Evolutionary conservation across 2,797 vertebrate species (phyloP), one percentile per base, ranked within the genome.

Genomic region (Sebastolobus alascanus): DNA sequence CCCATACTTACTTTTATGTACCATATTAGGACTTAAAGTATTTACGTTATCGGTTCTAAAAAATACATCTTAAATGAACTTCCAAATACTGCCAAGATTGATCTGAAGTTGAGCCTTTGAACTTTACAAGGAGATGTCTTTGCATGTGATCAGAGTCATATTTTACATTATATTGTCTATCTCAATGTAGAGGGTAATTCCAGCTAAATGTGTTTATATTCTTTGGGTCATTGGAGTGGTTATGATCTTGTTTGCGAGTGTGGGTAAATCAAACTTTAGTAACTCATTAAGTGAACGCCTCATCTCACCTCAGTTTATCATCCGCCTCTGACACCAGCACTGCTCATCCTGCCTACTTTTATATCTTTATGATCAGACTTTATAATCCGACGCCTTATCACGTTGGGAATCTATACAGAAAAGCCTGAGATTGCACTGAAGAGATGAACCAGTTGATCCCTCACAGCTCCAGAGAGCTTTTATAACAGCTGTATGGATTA

Each of bases 331-430:
- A 56, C 20, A 38, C 8, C 61, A 29, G 25, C 12, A 40, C 29
- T 40, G 20, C 77, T 76, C 77, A 68, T 79, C 25, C 52, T 38
- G 6, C 13, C 12, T 66, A 14, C 27, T 74, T 94, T 91, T 89
- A 92, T 92, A 77, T 76, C 69, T 94, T 94, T 93, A 94, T 82
- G 89, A 87, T 79, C 71, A 52, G 38, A 25, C 54, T 75, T 81
- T 86, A 88, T 67, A 29, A 74, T 55, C 35, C 37, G 43, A 77
- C 37, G 0, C 61, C 66, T 80, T 37, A 50, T 77, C 68, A n/a
- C 50, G n/a, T 16, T 5, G 27, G 33, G 60, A 58, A 66, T 82
- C 43, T 76, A 54, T 2, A 14, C 27, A 55, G 43, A 67, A 73
- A 73, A 68, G n/a, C 16, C 40, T 55, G 10, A 82, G 27, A 61